Base-by-base conservation (phyloP, 2,797 vertebrate species). In the Catharus ustulatus region DNA sequence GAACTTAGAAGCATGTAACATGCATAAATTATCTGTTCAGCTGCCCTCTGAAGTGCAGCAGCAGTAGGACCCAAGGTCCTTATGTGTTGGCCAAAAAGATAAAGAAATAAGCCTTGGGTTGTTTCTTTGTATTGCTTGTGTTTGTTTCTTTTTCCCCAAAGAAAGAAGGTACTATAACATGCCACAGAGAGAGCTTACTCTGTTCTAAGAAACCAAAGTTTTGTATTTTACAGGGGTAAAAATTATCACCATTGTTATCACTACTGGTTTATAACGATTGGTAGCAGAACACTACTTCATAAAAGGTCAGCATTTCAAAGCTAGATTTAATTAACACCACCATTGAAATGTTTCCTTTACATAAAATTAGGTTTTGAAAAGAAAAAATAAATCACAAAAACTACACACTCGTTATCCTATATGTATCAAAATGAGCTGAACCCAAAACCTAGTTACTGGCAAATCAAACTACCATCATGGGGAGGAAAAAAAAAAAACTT, bases 221-320 rank as follows among this genome's bases (percentile, higher is more conserved):
- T 86, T 66, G 2, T 66, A 79, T 52, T 93, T 93, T 95, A 79
- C 26, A 54, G 22, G 21, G 10, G 46, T 1, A 19, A 49, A 54
- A 82, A 84, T 26, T 84, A 72, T 79, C 69, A 71, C 36, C 45
- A 36, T 13, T 84, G 55, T 61, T 84, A 91, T 79, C 82, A 59
- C 46, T 82, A 71, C 34, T 61, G 22, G 20, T 24, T 72, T 55
- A 18, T 18, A 87, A 94, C 62, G 84, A 69, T n/a, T 40, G 55
- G 63, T 63, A 86, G 67, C 80, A 84, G 89, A 93, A 66, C 29
- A 61, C 16, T 62, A 30, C 73, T 96, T 89, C 68, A 89, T 45
- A 51, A 73, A 79, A 94, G 86, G 59, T 87, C 87, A 89, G 63
- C 34, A 78, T 40, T 87, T 94, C 64, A 92, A 94, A 94, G 86